Conservation (phyloP, 2,113 vertebrate genomes). For the Australoheros scitulus region DNA sequence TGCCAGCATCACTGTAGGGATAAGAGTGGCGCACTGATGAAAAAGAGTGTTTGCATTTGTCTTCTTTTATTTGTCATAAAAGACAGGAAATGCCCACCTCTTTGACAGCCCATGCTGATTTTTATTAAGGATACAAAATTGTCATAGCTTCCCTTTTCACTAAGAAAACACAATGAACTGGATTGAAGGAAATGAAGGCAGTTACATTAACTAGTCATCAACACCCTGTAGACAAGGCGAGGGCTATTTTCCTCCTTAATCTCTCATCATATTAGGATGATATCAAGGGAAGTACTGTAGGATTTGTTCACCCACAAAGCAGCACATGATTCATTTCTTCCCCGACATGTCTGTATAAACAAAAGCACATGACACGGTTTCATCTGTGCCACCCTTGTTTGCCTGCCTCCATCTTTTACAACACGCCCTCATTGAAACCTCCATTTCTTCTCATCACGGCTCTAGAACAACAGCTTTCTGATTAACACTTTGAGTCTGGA, state of each 20-base stretch:
- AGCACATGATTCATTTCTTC: constrained; percentile 38
- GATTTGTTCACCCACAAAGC: constrained; percentile 40
- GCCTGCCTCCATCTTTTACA: not conserved
- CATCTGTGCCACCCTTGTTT: not conserved
- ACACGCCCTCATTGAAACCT: not conserved
- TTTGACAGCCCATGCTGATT: not conserved
- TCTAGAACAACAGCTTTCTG: constrained; percentile 19
- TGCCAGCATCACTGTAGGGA: not conserved
- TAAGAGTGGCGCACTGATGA: not conserved
- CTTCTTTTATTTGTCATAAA: not conserved
- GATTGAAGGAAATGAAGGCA: constrained; percentile 57
- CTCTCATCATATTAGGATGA: constrained; percentile 22
- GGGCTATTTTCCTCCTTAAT: constrained; percentile 29
- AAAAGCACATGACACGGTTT: not conserved
- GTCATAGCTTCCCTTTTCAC: constrained; percentile 1
- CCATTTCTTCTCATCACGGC: not conserved
- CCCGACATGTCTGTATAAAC: constrained; percentile 21
- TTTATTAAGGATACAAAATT: constrained; percentile 36
- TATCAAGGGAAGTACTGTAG: constrained; percentile 11
- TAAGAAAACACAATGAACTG: constrained; percentile 31
- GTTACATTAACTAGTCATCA: constrained; percentile 52
- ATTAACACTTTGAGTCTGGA: constrained; percentile 15
- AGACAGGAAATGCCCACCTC: not conserved
- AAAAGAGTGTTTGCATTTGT: constrained; percentile 14
- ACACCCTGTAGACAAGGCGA: constrained; percentile 3